These are phyloP conservation scores for Cnemophilus loriae DNA, from an alignment of 2,113 vertebrate genomes.

Conservation along the genomic window DNA sequence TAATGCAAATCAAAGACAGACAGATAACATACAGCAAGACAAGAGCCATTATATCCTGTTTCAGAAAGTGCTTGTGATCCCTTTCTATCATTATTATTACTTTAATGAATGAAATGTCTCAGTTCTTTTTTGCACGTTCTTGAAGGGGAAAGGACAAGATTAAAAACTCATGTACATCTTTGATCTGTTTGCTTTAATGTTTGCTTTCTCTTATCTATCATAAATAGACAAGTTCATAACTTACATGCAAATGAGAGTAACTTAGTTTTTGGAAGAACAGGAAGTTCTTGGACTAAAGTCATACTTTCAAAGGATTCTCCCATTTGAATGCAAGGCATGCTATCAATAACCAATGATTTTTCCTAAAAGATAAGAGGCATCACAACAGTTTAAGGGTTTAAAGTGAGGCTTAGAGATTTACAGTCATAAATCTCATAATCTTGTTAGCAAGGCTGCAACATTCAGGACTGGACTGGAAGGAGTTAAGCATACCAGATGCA, in stretches of 20 bases:
- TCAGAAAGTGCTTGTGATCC: neutral
- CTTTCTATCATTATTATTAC: constrained; percentile 17
- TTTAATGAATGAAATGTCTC: constrained; percentile 37
- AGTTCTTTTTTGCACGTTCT: neutral
- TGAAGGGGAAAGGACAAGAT: constrained; percentile 43
- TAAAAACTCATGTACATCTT: constrained; percentile 31
- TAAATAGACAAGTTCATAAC: neutral
- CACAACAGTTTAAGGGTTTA: constrained; percentile 7
- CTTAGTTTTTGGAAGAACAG: neutral
- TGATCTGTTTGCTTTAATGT: constrained; percentile 42
- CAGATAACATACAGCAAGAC: constrained; percentile 5
- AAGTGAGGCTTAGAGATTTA: constrained; percentile 12
- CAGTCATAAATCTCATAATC: constrained; percentile 7
- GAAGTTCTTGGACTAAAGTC: neutral
- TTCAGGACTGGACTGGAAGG: neutral
- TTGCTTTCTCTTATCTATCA: constrained; percentile 25
- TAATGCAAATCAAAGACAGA: constrained; percentile 35
- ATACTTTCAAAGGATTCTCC: constrained; percentile 1
- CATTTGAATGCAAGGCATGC: neutral
- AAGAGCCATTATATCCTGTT: neutral
- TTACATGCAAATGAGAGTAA: neutral
- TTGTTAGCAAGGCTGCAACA: neutral
- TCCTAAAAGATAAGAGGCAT: neutral
- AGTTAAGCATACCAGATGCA: neutral
- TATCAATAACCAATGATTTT: neutral